A percentile compares a stretch with the other conserved stretches of the same genome.
These are phyloP conservation scores for Thymallus thymallus DNA, from an alignment of 2,113 vertebrate species.

Conservation along the genomic window DNA sequence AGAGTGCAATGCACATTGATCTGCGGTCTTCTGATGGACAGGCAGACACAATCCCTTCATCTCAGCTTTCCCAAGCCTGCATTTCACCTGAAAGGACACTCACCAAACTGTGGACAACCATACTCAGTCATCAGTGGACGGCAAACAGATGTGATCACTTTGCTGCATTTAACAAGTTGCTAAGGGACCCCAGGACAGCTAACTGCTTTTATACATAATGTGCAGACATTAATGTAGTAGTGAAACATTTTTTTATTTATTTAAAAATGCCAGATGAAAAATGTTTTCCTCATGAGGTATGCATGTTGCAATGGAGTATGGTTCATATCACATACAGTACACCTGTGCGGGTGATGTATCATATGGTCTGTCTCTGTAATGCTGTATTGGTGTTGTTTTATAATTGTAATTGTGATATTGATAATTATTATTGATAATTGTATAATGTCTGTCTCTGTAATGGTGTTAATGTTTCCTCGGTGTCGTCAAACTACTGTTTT, in stretches of 20 bases:
- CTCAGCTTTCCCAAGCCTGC: not conserved
- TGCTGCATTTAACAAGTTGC: not conserved
- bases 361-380: not conserved
- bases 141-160: not conserved
- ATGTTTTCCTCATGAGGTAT: slow-evolving; percentile 34
- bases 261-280: not conserved
- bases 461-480: not conserved
- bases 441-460: not conserved
- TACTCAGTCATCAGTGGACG: not conserved
- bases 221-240: slow-evolving; percentile 1
- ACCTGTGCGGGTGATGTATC: slow-evolving; percentile 3
- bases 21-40: not conserved
- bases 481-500: not conserved
- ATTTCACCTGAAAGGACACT: not conserved
- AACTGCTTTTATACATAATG: not conserved
- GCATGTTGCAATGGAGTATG: slow-evolving; percentile 2
- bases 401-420: not conserved
- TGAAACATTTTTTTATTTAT: not conserved
- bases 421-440: too few species aligned
- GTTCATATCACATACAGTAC: not conserved
- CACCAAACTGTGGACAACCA: not conserved
- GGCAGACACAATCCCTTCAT: not conserved
- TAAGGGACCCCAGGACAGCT: not conserved
- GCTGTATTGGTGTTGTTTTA: not conserved
- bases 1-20: too few species aligned